A percentile compares a stretch with the other conserved stretches of the same genome.
These are phyloP conservation scores for Phoenicopterus ruber DNA, from an alignment of 2,113 vertebrate species.

Conservation along the genomic window DNA sequence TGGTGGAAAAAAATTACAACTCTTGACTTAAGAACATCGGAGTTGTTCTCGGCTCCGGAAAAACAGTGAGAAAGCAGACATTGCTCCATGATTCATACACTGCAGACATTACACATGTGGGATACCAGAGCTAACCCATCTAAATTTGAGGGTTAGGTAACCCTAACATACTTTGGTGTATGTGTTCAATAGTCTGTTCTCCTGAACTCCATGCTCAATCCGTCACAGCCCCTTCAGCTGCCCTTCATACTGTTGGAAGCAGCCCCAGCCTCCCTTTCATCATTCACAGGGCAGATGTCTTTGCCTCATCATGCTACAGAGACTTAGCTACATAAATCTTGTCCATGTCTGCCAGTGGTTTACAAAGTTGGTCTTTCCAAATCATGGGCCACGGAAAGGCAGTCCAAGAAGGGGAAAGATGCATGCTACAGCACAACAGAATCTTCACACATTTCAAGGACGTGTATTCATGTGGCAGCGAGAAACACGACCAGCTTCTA, in stretches of 20 bases:
- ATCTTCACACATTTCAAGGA: neutral
- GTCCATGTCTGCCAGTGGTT: neutral
- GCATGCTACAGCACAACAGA: neutral
- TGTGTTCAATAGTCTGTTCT: neutral
- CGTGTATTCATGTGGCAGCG: neutral
- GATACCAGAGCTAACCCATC: neutral
- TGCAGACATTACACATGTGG: neutral
- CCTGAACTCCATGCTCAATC: neutral
- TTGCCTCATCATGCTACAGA: neutral
- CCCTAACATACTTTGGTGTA: neutral
- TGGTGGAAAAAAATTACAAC: neutral
- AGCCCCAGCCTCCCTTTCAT: neutral
- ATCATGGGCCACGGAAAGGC: neutral
- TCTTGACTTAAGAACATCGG: neutral
- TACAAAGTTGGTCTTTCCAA: neutral
- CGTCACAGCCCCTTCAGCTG: neutral
- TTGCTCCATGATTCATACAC: neutral
- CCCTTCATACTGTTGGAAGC: neutral
- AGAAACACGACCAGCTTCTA: neutral
- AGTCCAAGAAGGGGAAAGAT: neutral
- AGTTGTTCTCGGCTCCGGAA: neutral
- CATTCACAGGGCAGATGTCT: neutral
- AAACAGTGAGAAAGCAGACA: neutral
- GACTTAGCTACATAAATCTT: neutral
- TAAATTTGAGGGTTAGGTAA: neutral